Evolutionary conservation across 2,888 invertebrate genomes (phyloP).

Genomic region (Campoplex nolae): DNA sequence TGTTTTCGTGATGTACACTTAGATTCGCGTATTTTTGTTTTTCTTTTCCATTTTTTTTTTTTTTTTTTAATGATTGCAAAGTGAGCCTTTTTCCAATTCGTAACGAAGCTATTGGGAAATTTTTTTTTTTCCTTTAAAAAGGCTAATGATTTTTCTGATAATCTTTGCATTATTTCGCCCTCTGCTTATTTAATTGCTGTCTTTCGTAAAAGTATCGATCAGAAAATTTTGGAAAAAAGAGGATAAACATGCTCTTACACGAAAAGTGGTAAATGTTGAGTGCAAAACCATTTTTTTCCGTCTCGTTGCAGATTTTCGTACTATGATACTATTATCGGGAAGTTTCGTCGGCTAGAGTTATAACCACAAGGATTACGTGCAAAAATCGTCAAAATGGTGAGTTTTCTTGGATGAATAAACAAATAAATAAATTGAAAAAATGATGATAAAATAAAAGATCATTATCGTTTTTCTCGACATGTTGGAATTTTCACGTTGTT

Average conservation of each 20-base stretch:
- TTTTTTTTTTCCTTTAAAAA: conserved; percentile 4
- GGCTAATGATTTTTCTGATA: background rate
- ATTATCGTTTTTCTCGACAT: conserved; percentile 31
- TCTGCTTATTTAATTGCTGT: background rate
- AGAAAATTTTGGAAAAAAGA: conserved; percentile 26
- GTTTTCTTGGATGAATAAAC: conserved; percentile 58
- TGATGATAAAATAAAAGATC: background rate
- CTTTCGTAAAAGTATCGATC: background rate
- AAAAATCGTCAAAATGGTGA: conserved; percentile 71
- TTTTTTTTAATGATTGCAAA: conserved; percentile 19
- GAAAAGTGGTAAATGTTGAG: conserved; percentile 55
- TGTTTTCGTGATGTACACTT: conserved; percentile 21
- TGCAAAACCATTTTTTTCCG: conserved; percentile 70
- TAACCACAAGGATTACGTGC: conserved; percentile 65
- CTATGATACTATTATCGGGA: conserved; percentile 70
- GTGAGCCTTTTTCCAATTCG: conserved; percentile 29
- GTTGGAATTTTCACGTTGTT: conserved; percentile 38
- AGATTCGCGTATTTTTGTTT: conserved; percentile 24
- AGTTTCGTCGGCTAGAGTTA: conserved; percentile 68
- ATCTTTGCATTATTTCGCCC: background rate
- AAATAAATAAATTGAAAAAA: conserved; percentile 22
- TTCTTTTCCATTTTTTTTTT: conserved; percentile 9
- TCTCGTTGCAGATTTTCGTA: conserved; percentile 76
- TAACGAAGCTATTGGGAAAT: background rate
- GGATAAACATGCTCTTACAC: conserved; percentile 41